Evolutionary conservation across 1,140 invertebrate genomes (phyloP).

Genomic region (Plodia interpunctella): DNA sequence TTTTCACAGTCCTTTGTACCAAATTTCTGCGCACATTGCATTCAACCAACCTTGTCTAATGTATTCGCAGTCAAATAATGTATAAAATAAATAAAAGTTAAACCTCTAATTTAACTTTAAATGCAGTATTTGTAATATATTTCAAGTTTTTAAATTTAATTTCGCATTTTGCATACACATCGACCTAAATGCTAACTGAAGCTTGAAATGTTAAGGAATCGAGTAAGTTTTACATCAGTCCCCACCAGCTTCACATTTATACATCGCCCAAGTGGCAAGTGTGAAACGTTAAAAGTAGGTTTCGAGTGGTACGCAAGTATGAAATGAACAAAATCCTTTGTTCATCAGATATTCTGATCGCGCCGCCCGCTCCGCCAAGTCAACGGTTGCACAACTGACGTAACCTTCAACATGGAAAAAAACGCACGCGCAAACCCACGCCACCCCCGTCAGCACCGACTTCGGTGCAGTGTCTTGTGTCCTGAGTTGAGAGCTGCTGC

Average conservation of each 20-base stretch:
- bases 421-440: conserved; percentile 45
- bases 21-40: too few species aligned
- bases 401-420: conserved; percentile 60
- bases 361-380: conserved; percentile 24
- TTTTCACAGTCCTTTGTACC: too few species aligned
- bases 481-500: too few species aligned
- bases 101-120: too few species aligned
- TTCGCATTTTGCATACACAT: not conserved
- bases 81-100: too few species aligned
- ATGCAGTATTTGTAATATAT: not conserved
- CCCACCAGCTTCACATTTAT: not conserved
- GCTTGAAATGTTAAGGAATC: not conserved
- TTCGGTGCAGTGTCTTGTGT: too few species aligned
- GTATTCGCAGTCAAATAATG: too few species aligned
- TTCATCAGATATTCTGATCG: conserved; percentile 35
- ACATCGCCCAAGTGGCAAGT: not conserved
- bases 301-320: not conserved
- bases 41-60: too few species aligned
- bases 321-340: conserved; percentile 23
- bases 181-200: not conserved
- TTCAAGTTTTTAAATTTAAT: not conserved
- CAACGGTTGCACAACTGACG: conserved; percentile 33
- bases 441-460: not conserved
- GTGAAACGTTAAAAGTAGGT: not conserved
- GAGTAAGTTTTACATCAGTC: not conserved